These are phyloP conservation scores for Meganola albula DNA, from an alignment of 2,888 invertebrate genomes.

Conservation along the genomic window DNA sequence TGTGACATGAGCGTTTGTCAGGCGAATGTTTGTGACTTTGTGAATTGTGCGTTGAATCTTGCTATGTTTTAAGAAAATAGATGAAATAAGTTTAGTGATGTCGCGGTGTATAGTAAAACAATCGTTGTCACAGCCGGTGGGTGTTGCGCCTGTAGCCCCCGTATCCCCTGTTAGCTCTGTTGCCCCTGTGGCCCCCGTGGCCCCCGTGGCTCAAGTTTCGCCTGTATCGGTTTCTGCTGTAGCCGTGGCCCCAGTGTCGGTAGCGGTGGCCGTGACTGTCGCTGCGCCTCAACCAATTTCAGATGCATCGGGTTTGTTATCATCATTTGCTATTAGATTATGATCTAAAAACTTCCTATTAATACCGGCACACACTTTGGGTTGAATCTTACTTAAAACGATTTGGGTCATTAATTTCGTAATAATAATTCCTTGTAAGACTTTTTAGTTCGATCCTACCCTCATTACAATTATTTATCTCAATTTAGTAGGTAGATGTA, in stretches of 20 bases:
- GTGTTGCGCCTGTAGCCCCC: constrained; percentile 30
- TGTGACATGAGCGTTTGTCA: constrained; percentile 52
- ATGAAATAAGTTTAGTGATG: constrained; percentile 44
- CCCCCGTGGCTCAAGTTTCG: constrained; percentile 30
- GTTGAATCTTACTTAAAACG: no score
- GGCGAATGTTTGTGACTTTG: constrained; percentile 43
- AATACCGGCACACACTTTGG: no score
- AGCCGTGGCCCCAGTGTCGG: constrained; percentile 35
- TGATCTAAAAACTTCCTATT: no score
- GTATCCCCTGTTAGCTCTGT: constrained; percentile 31
- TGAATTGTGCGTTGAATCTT: constrained; percentile 32
- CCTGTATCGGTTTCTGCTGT: constrained; percentile 36
- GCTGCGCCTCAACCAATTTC: constrained; percentile 34
- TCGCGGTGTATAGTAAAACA: constrained; percentile 73
- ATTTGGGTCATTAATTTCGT: no score
- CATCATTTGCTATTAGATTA: background rate
- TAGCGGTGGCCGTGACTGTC: constrained; percentile 30
- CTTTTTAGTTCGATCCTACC: no score
- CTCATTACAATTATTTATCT: no score
- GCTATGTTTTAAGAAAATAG: constrained; percentile 25
- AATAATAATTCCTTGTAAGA: no score
- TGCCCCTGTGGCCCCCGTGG: constrained; percentile 37
- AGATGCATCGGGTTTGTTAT: constrained; percentile 46
- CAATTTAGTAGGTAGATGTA: no score
- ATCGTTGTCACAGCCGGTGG: constrained; percentile 55